Evolutionary conservation across 1,140 invertebrate genomes (phyloP).

Genomic region (Caenorhabditis inopinata): DNA sequence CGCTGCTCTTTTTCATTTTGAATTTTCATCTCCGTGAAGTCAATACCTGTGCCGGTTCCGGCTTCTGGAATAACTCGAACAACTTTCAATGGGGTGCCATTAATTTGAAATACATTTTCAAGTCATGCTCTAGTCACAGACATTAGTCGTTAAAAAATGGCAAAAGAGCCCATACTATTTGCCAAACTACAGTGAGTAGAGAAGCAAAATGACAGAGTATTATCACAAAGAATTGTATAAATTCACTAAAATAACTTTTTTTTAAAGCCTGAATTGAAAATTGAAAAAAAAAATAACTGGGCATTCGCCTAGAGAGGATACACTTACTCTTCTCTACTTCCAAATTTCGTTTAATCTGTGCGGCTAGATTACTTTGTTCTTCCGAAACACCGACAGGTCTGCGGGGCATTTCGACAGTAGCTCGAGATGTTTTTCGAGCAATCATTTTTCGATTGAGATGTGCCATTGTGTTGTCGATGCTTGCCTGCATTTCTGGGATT

Average conservation of each 20-base stretch:
- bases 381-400: background rate
- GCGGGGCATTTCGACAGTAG: conserved; percentile 15
- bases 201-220: too few species aligned
- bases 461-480: conserved; percentile 14
- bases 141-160: too few species aligned
- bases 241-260: too few species aligned
- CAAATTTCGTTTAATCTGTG: background rate
- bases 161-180: too few species aligned
- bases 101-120: too few species aligned
- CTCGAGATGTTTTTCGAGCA: background rate
- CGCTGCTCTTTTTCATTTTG: background rate
- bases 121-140: too few species aligned
- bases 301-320: too few species aligned
- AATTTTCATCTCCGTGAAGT: background rate
- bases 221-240: too few species aligned
- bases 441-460: background rate
- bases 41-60: background rate
- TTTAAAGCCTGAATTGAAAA: too few species aligned
- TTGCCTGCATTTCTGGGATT: background rate
- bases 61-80: background rate
- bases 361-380: background rate
- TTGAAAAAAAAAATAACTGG: too few species aligned
- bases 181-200: too few species aligned
- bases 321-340: background rate
- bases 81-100: background rate